These are phyloP conservation scores for Orientallactaga sibirica DNA, from an alignment of 2,797 vertebrate genomes.

Conservation along the genomic window DNA sequence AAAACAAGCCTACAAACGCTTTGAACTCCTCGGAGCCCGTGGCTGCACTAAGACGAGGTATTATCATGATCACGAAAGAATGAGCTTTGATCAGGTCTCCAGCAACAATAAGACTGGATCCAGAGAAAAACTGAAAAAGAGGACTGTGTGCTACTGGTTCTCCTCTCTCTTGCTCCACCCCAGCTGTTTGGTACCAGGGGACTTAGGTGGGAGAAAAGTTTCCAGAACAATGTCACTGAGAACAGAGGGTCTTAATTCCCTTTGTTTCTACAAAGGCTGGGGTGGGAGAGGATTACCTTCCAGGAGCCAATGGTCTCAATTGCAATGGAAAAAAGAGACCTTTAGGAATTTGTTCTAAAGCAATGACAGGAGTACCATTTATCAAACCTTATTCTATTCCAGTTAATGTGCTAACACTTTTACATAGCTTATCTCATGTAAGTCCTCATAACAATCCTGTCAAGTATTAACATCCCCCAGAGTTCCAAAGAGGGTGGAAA, in stretches of 20 bases:
- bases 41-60: conserved; percentile 21
- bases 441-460: not conserved
- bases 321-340: not conserved
- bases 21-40: conserved; percentile 1
- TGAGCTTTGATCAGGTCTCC: conserved; percentile 19
- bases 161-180: rapidly evolving
- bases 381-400: conserved; percentile 4
- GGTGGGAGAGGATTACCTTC: not conserved
- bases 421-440: not conserved
- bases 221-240: not conserved
- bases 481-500: not conserved
- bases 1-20: not conserved
- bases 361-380: not conserved
- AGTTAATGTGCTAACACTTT: conserved; percentile 42
- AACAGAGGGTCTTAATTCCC: not conserved
- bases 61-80: conserved; percentile 22
- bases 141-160: not conserved
- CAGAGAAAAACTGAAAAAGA: not conserved
- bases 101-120: not conserved
- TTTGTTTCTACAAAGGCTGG: not conserved
- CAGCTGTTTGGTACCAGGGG: not conserved
- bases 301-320: not conserved
- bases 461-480: not conserved
- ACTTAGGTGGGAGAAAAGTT: not conserved
- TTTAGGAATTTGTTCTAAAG: conserved; percentile 10